A percentile compares a stretch with the other conserved stretches of the same genome.
Evolutionary conservation across 2,888 invertebrate genomes (phyloP).

Genomic region (Spialia ferax): DNA sequence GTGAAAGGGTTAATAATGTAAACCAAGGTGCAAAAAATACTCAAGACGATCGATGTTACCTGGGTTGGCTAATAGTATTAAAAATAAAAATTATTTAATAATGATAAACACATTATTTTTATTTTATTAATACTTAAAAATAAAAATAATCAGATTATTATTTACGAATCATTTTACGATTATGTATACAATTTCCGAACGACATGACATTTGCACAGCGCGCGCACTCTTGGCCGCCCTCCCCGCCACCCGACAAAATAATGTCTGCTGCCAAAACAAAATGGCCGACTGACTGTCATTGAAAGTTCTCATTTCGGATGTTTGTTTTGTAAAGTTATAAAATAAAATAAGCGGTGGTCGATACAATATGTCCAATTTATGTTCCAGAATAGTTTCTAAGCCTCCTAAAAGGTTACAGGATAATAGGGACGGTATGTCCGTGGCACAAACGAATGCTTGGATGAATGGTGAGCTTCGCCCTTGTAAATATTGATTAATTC

Average conservation of each 20-base stretch:
- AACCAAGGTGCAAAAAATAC: no score
- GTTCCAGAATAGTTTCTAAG: slow-evolving; percentile 91
- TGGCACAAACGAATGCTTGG: slow-evolving; percentile 94
- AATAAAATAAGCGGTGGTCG: slow-evolving; percentile 42
- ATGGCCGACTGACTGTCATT: slow-evolving; percentile 49
- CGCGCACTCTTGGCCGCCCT: not conserved
- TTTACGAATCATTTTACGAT: no score
- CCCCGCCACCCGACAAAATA: not conserved
- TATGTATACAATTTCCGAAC: no score
- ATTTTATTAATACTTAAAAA: no score
- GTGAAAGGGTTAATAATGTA: no score
- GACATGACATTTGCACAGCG: slow-evolving; percentile 24
- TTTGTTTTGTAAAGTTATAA: slow-evolving; percentile 39
- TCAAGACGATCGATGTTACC: no score
- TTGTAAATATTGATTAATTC: slow-evolving; percentile 59
- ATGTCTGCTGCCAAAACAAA: slow-evolving; percentile 43
- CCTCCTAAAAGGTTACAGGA: slow-evolving; percentile 92
- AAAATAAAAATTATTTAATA: no score
- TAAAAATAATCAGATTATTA: no score
- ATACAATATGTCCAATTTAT: slow-evolving; percentile 90
- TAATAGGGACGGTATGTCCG: slow-evolving; percentile 90
- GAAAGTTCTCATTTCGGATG: slow-evolving; percentile 19
- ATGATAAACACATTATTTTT: no score
- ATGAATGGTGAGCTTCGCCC: slow-evolving; percentile 91
- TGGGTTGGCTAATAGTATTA: no score